phyloP scores from a whole-genome alignment of 2,113 vertebrate species.

The Chloebia gouldiae region DNA sequence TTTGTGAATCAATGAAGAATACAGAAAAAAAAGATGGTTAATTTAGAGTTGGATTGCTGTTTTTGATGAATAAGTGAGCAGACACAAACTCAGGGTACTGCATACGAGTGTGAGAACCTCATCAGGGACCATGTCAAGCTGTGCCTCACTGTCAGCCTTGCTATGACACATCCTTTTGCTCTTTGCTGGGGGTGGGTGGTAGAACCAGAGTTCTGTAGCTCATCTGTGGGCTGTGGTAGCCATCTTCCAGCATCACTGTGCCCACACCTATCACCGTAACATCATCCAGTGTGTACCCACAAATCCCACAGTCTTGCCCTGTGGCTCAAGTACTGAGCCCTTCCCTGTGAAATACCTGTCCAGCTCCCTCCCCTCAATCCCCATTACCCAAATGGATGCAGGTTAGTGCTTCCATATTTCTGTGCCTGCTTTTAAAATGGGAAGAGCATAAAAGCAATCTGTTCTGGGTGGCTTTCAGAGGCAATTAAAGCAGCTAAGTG shows the following conservation, averaged over 20 bases:
- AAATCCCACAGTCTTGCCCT: accelerated
- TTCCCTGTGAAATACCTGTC: not conserved
- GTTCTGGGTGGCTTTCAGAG: slow-evolving; percentile 3
- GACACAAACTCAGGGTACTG: not conserved
- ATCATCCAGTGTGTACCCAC: accelerated
- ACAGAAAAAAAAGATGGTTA: not conserved
- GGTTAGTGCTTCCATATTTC: not conserved
- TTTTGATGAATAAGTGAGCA: not conserved
- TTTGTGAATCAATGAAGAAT: slow-evolving; percentile 2
- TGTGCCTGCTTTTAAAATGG: not conserved
- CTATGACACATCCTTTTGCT: not conserved
- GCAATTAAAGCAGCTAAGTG: slow-evolving; percentile 22
- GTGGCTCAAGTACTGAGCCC: accelerated
- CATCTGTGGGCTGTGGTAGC: not conserved
- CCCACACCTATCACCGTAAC: not conserved
- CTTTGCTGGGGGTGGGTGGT: not conserved
- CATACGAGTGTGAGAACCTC: not conserved
- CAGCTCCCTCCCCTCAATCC: not conserved
- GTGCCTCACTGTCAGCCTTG: not conserved
- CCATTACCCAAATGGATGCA: not conserved
- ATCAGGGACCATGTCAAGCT: not conserved
- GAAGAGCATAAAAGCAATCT: not conserved
- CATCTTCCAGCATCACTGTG: not conserved
- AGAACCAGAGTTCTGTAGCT: not conserved
- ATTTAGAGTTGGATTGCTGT: not conserved